These are phyloP conservation scores for Hesperia comma DNA, from an alignment of 2,888 invertebrate genomes.

Conservation along the genomic window DNA sequence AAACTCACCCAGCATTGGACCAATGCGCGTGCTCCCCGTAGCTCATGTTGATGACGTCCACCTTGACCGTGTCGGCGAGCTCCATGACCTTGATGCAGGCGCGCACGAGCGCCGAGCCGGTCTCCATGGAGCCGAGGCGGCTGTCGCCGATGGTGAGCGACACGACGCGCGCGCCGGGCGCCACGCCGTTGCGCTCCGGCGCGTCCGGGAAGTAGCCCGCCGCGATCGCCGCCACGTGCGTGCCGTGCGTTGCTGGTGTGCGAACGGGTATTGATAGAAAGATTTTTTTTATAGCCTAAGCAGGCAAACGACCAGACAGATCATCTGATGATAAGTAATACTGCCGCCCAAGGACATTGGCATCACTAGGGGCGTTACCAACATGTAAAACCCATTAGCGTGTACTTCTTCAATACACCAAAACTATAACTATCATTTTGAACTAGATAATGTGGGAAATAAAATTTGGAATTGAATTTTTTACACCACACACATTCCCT, in stretches of 20 bases:
- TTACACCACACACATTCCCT: no score
- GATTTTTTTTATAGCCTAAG: no score
- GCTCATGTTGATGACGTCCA: conserved; percentile 98
- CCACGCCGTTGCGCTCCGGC: conserved; percentile 96
- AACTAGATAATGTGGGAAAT: no score
- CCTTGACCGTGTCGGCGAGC: conserved; percentile 82
- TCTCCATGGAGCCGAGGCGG: conserved; percentile 97
- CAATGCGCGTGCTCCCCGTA: conserved; percentile 98
- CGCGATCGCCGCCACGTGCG: conserved; percentile 98
- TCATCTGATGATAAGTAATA: no score
- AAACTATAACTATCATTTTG: no score
- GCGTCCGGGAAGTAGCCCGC: conserved; percentile 94
- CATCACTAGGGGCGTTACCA: no score
- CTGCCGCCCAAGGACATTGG: no score
- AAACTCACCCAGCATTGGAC: conserved; percentile 93
- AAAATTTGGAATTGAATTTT: no score
- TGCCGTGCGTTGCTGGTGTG: conserved; percentile 95
- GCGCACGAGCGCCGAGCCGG: conserved; percentile 95
- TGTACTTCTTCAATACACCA: no score
- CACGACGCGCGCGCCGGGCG: conserved; percentile 97
- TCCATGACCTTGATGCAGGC: conserved; percentile 96
- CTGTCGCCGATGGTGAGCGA: conserved; percentile 97
- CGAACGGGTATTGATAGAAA: no score
- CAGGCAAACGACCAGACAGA: no score
- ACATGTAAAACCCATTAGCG: no score